These are phyloP conservation scores for Tilapia sparmanii DNA, from an alignment of 2,113 vertebrate species.

Conservation along the genomic window DNA sequence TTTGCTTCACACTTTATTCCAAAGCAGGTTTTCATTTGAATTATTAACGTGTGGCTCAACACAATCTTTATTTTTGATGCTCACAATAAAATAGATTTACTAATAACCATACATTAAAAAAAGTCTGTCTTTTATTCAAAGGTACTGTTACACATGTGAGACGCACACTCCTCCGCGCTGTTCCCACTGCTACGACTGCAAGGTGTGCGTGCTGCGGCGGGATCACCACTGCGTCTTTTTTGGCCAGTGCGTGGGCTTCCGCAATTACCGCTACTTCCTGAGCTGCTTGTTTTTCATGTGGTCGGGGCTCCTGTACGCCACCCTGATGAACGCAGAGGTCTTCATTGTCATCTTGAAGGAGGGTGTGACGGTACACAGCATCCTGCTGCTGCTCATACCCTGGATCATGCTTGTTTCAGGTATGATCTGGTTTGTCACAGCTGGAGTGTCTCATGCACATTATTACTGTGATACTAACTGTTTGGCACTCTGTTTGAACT, in stretches of 20 bases:
- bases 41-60: neutral
- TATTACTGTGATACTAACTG: neutral
- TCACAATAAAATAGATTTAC: neutral
- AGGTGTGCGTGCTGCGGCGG: constrained; percentile 80
- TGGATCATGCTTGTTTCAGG: constrained; percentile 91
- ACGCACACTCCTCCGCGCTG: constrained; percentile 84
- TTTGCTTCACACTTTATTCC: neutral
- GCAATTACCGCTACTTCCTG: constrained; percentile 84
- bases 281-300: constrained; percentile 79
- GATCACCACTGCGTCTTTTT: constrained; percentile 92
- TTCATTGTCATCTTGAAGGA: constrained; percentile 79
- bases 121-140: constrained; percentile 21
- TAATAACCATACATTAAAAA: neutral
- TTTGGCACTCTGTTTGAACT: neutral
- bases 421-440: constrained; percentile 15
- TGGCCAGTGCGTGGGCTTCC: constrained; percentile 82
- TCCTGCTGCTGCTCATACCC: constrained; percentile 79
- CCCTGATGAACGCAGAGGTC: constrained; percentile 82
- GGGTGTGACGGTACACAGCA: constrained; percentile 76
- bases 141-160: constrained; percentile 85
- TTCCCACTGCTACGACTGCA: constrained; percentile 83
- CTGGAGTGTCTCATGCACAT: neutral
- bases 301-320: constrained; percentile 77
- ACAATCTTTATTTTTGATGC: neutral
- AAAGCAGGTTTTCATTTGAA: neutral